Percentiles rank a stretch among this genome's conserved stretches.
phyloP scores from a whole-genome alignment of 2,888 invertebrate genomes.

The Macropis europaea region DNA sequence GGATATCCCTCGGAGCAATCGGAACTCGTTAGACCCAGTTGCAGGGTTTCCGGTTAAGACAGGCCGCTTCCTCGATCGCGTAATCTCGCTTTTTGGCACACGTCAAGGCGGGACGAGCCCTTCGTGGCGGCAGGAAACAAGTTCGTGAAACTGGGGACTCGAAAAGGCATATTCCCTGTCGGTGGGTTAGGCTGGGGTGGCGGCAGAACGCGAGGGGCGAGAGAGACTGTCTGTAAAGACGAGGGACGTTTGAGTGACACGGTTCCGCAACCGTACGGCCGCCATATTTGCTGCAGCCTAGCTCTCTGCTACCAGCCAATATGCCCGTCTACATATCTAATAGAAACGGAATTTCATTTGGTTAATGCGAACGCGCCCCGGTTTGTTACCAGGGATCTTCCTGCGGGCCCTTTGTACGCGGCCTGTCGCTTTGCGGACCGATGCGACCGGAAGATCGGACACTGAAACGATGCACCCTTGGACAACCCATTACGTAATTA shows the following conservation, averaged over 20 bases:
- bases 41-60: not conserved
- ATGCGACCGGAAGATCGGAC: conserved; percentile 11
- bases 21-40: not conserved
- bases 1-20: not conserved
- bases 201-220: not conserved
- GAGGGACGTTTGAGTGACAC: conserved; percentile 59
- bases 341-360: conserved; percentile 64
- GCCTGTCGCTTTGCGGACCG: not conserved
- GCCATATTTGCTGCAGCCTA: conserved; percentile 33
- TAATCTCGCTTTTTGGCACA: conserved; percentile 12
- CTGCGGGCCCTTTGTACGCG: not conserved
- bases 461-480: not conserved
- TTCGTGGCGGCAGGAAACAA: conserved; percentile 26
- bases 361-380: conserved; percentile 56
- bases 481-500: conserved; percentile 40
- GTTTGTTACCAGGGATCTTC: conserved; percentile 13
- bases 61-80: not conserved
- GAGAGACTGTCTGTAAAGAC: conserved; percentile 31
- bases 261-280: conserved; percentile 33
- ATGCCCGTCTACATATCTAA: conserved; percentile 36
- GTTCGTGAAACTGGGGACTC: conserved; percentile 25
- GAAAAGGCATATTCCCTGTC: conserved; percentile 46
- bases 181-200: too few species aligned
- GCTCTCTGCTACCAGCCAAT: conserved; percentile 39
- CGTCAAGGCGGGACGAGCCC: conserved; percentile 13